These are phyloP conservation scores for Anseranas semipalmata DNA, from an alignment of 2,113 vertebrate species.

Conservation along the genomic window DNA sequence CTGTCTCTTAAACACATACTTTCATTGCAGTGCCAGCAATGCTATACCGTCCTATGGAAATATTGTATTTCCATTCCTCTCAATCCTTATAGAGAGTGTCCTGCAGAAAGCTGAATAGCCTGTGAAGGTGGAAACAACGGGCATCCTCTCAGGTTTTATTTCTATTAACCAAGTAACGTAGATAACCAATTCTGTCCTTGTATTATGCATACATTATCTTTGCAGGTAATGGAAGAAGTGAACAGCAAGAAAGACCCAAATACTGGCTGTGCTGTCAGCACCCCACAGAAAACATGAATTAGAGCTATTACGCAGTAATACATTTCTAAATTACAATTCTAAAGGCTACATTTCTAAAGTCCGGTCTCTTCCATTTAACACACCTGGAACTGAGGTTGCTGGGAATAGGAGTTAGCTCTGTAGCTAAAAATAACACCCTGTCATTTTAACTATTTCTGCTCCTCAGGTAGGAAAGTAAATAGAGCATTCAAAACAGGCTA, in stretches of 20 bases:
- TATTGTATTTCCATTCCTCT: rapidly evolving
- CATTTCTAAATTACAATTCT: background rate
- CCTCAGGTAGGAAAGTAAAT: background rate
- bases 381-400: background rate
- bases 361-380: background rate
- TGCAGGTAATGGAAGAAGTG: background rate
- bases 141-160: background rate
- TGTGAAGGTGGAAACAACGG: background rate
- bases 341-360: rapidly evolving
- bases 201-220: rapidly evolving
- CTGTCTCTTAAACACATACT: background rate
- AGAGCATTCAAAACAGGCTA: background rate
- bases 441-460: rapidly evolving
- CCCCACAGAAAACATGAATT: rapidly evolving
- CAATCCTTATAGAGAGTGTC: rapidly evolving
- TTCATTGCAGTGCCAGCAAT: background rate
- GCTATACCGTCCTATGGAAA: rapidly evolving
- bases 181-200: background rate
- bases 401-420: background rate
- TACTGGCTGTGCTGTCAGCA: background rate
- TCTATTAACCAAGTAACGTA: background rate
- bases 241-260: background rate
- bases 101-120: background rate
- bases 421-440: background rate
- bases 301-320: background rate